These are phyloP conservation scores for Moxostoma hubbsi DNA, from an alignment of 2,797 vertebrate genomes.

Conservation along the genomic window DNA sequence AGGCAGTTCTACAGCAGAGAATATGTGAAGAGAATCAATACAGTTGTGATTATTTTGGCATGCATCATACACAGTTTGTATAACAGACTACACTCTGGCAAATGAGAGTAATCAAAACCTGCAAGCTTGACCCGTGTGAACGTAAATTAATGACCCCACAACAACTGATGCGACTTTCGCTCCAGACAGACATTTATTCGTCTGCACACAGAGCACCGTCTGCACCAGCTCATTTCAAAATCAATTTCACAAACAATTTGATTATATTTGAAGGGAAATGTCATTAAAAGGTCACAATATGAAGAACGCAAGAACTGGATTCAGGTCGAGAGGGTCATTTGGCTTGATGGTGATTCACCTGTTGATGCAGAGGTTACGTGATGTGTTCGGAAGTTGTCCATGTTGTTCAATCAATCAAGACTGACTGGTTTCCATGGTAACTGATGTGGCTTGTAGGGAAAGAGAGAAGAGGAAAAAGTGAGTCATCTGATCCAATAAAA, in stretches of 20 bases:
- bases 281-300: conserved; percentile 81
- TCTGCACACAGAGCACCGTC: conserved; percentile 63
- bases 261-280: conserved; percentile 77
- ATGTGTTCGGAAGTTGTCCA: conserved; percentile 52
- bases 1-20: neutral
- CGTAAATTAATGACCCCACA: conserved; percentile 15
- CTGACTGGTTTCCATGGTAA: conserved; percentile 78
- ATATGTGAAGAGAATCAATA: neutral
- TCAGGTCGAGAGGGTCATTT: conserved; percentile 1
- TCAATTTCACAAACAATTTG: conserved; percentile 71
- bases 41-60: neutral
- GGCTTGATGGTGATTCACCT: conserved; percentile 15
- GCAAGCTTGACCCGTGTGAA: neutral
- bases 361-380: conserved; percentile 9
- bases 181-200: conserved; percentile 77
- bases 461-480: conserved; percentile 76
- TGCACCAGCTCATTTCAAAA: conserved; percentile 80
- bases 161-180: conserved; percentile 73
- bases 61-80: neutral
- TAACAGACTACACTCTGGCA: neutral
- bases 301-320: conserved; percentile 35
- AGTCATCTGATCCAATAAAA: conserved; percentile 86
- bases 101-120: neutral
- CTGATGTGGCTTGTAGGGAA: conserved; percentile 68
- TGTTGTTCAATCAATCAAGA: conserved; percentile 75